Percentiles rank a stretch among this genome's conserved stretches.
phyloP scores from a whole-genome alignment of 1,140 invertebrate genomes.

The Pinna nobilis region DNA sequence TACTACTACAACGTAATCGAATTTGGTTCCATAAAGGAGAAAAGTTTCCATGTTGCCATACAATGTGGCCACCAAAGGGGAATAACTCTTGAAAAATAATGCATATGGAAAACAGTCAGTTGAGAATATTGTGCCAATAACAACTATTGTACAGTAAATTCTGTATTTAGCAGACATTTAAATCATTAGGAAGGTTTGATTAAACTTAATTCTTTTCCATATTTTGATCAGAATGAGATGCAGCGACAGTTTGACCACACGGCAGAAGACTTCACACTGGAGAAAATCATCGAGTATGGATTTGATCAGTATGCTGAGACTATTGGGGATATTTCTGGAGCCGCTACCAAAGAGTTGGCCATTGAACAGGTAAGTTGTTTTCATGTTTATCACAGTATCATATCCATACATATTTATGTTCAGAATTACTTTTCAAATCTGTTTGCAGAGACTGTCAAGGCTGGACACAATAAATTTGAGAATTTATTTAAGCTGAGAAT shows the following conservation, averaged over 20 bases:
- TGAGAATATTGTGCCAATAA: not conserved
- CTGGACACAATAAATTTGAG: too few relatives aligned
- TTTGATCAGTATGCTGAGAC: slow-evolving; percentile 86
- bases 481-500: too few relatives aligned
- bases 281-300: slow-evolving; percentile 85
- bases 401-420: not conserved
- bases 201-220: too few relatives aligned
- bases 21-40: too few relatives aligned
- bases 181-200: too few relatives aligned
- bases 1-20: too few relatives aligned
- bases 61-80: too few relatives aligned
- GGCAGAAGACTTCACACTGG: slow-evolving; percentile 85
- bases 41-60: too few relatives aligned
- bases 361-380: slow-evolving; percentile 81
- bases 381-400: not conserved
- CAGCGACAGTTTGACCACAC: slow-evolving; percentile 83
- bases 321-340: slow-evolving; percentile 87
- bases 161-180: slow-evolving; percentile 56
- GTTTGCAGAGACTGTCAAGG: not conserved
- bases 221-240: too few relatives aligned
- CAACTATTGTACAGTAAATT: not conserved
- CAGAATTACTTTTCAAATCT: not conserved
- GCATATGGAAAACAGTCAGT: not conserved
- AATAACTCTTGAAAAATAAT: not conserved
- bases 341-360: slow-evolving; percentile 88